Base-by-base conservation (phyloP, 2,113 vertebrate species). In the Anhinga rufa region DNA sequence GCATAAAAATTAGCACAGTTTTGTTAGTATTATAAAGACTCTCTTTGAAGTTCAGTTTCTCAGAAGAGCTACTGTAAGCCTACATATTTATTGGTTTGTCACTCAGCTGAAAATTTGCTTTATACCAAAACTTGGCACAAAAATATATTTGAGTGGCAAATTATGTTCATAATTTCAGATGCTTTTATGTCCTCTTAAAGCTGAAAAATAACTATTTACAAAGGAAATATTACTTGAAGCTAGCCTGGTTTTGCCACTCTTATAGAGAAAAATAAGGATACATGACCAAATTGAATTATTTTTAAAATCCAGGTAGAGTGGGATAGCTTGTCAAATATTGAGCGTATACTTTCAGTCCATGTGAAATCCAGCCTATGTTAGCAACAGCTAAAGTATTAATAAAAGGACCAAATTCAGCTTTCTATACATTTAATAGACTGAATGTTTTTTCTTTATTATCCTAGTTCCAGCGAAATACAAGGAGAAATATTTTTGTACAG, bases 101-200 rank as follows among this genome's bases (percentile, higher is more conserved):
- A 95, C 70, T 96, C 82, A 80, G 55, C 13, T 94, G 91, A 94
- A 90, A 86, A 93, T 80, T 90, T 79, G 51, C 65, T 93, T 92
- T 86, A 36, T 76, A 88, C n/a, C 71, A 93, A 90, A 96, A 90
- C 68, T 74, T 94, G 92, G 86, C 81, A 83, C 48, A 94, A 92
- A 95, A 93, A 80, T 82, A 29, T 54, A 78, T 86, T 76, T 71
- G 88, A 92, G 75, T 69, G 44, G 42, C 48, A 77, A 96, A 90
- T 75, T 44, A 82, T 90, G 60, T 87, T 97, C 80, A 34, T 74
- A 82, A 88, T 92, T 96, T 92, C 16, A 2, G 44, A 80, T 77
- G 89, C 36, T 89, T 93, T 86, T 92, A 81, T 91, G 49, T 81
- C 68, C 76, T 85, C 36, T 95, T 92, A 78, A 95, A 96, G 64